Evolutionary conservation across 2,888 invertebrate genomes (phyloP), one percentile per base, ranked within the genome.

Genomic region (Acronicta alni): DNA sequence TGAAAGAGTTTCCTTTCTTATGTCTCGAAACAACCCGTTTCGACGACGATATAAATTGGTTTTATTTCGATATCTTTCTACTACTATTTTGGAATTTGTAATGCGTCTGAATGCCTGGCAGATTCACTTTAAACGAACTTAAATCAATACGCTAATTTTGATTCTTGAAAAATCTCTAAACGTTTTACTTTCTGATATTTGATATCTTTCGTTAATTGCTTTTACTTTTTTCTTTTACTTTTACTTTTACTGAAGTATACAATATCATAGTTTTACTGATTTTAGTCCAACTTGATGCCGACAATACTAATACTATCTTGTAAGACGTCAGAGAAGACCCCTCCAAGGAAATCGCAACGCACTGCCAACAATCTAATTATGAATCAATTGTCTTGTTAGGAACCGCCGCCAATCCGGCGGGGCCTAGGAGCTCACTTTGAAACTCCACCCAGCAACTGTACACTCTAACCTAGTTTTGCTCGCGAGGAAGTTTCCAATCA

Each of bases 401-500:
- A 60, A 56, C 46, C 49, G 57, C 64, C 67, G 64, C 66, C 69
- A 72, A 75, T 77, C 77, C 69, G 62, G 63, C 57, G 72, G 67
- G 59, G 55, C 42, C 70, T 70, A 67, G 71, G 70, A 79, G 67
- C 73, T 69, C 76, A 77, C 81, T 79, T 78, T 73, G 75, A 67
- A 74, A 74, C 74, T 59, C 70, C 72, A 65, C 67, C 74, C 73
- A 71, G 69, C 76, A 70, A 72, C 75, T 72, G 73, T 63, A 77
- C 63, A 46, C 71, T 73, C 68, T 67, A 80, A 73, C 80, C 83
- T 83, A 82, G 82, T 83, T 81, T 72, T 62, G 48, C 55, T 63
- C 62, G 75, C 73, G 78, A 89, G 91, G 89, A 91, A 85, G 88
- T 81, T 66, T 55, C 80, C 88, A 90, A 90, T 91, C 86, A 86